These are phyloP conservation scores for Lanius collurio DNA, from an alignment of 2,113 vertebrate genomes.

Conservation along the genomic window DNA sequence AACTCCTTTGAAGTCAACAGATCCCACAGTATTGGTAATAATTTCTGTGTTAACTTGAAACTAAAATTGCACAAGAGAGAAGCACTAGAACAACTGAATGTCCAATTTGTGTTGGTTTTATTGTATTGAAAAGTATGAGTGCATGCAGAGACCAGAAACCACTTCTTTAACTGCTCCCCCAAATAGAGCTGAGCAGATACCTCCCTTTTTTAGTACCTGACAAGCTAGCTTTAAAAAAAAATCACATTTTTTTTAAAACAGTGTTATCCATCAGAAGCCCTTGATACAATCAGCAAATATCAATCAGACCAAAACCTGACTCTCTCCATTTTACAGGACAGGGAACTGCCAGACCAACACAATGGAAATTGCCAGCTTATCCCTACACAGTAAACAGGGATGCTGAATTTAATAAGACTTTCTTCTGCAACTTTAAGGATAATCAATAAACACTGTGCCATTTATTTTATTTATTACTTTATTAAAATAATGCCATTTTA, in stretches of 20 bases:
- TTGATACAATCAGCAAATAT: neutral
- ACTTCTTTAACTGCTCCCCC: neutral
- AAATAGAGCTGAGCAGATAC: neutral
- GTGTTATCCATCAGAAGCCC: neutral
- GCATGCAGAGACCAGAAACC: neutral
- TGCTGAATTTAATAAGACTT: neutral
- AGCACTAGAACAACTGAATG: neutral
- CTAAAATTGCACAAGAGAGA: slow-evolving; percentile 3
- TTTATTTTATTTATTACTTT: neutral
- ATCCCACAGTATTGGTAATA: neutral
- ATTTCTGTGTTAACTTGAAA: slow-evolving; percentile 19
- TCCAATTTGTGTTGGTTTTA: neutral
- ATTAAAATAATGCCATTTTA: neutral
- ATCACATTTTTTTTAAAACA: neutral
- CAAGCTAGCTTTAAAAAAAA: neutral
- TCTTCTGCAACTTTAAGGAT: neutral
- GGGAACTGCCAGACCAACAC: neutral
- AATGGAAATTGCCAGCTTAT: neutral
- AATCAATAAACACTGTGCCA: neutral
- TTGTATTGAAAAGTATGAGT: neutral
- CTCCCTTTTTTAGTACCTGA: neutral
- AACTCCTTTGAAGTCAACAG: neutral
- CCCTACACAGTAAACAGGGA: neutral
- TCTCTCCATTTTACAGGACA: neutral
- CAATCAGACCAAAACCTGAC: neutral